Evolutionary conservation across 2,797 vertebrate species (phyloP).

Genomic region (Astyanax mexicanus): DNA sequence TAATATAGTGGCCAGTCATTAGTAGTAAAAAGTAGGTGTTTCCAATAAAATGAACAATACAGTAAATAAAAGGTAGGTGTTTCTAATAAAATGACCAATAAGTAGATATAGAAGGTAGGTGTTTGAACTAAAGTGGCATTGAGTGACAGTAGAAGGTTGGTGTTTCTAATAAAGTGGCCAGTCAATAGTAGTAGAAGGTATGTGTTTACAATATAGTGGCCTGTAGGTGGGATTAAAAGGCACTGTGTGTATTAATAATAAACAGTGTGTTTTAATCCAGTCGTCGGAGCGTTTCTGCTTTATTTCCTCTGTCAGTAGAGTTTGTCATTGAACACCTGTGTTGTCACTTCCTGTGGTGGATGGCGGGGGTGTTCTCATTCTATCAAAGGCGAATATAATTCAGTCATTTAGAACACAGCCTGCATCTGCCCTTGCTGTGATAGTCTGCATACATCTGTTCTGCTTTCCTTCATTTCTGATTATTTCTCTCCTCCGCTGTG

Average conservation of each 20-base stretch:
- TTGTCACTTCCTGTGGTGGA: conserved; percentile 60
- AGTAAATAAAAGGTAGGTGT: no score
- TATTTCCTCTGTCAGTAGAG: conserved; percentile 9
- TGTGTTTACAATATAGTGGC: no score
- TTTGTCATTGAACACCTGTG: conserved; percentile 73
- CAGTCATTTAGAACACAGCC: conserved; percentile 54
- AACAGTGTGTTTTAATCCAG: neutral
- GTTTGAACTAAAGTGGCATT: no score
- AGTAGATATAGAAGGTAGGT: no score
- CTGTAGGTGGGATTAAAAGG: neutral
- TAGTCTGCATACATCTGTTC: conserved; percentile 73
- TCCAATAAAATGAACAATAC: no score
- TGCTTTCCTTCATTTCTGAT: conserved; percentile 70
- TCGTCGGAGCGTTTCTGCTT: conserved; percentile 47
- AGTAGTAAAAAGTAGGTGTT: no score
- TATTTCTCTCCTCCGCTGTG: conserved; percentile 67
- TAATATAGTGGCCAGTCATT: no score
- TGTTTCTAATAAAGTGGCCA: no score
- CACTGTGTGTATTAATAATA: neutral
- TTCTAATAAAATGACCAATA: no score
- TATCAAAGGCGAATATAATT: neutral
- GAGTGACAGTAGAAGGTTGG: no score
- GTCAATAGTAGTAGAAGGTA: no score
- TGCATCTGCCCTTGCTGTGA: conserved; percentile 69
- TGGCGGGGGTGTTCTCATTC: neutral